phyloP scores from a whole-genome alignment of 1,140 invertebrate species.

The Elymnias hypermnestra region DNA sequence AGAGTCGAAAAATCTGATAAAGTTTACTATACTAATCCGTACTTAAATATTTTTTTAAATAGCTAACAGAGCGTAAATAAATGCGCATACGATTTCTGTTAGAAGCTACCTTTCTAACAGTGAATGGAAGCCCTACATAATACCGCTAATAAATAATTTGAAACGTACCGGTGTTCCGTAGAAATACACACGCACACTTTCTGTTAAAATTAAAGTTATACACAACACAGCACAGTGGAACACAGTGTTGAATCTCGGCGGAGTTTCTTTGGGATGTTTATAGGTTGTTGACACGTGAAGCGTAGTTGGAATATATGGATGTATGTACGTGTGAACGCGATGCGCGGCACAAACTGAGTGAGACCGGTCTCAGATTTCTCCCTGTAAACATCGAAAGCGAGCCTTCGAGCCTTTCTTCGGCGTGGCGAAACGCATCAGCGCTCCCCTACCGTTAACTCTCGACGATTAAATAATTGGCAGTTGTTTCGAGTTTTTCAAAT shows the following conservation, averaged over 20 bases:
- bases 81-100: conserved; percentile 9
- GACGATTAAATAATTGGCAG: conserved; percentile 2
- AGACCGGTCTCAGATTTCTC: conserved; percentile 66
- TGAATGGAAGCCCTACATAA: conserved; percentile 34
- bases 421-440: conserved; percentile 52
- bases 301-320: conserved; percentile 9
- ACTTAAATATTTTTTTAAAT: too few species aligned
- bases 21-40: too few species aligned
- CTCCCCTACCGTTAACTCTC: conserved; percentile 34
- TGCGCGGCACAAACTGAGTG: conserved; percentile 44
- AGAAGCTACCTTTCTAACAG: conserved; percentile 28
- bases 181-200: conserved; percentile 46
- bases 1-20: too few species aligned
- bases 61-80: too few species aligned
- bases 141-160: conserved; percentile 37
- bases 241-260: conserved; percentile 12
- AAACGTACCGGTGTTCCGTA: conserved; percentile 44
- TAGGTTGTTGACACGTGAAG: conserved; percentile 25
- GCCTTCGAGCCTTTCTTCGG: conserved; percentile 63
- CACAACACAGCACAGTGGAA: conserved; percentile 33
- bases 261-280: conserved; percentile 21
- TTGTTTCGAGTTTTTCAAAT: background rate
- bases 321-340: conserved; percentile 31
- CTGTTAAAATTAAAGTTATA: conserved; percentile 37
- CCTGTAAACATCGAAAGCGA: conserved; percentile 71